These are phyloP conservation scores for Homarus americanus DNA, from an alignment of 1,140 invertebrate species.

Conservation along the genomic window DNA sequence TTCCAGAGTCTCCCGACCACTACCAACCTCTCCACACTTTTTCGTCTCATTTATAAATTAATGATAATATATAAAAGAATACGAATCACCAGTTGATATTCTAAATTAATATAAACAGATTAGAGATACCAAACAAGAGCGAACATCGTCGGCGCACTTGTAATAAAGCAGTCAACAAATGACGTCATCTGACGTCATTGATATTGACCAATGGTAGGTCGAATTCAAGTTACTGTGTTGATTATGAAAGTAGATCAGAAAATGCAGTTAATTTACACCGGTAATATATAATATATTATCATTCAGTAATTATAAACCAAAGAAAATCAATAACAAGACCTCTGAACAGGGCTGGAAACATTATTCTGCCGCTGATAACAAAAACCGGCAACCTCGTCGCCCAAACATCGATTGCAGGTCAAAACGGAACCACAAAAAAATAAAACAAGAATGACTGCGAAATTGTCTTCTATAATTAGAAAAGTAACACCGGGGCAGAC, in stretches of 20 bases:
- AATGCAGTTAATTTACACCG: background rate
- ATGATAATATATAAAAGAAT: too few species aligned
- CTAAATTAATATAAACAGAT: background rate
- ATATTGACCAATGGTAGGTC: background rate
- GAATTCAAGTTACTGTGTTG: background rate
- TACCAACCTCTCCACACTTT: background rate
- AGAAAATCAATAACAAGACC: background rate
- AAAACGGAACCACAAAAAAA: slow-evolving; percentile 1
- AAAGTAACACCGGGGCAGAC: background rate
- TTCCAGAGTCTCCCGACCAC: background rate
- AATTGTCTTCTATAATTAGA: background rate
- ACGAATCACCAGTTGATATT: too few species aligned
- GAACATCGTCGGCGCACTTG: background rate
- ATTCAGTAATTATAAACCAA: background rate
- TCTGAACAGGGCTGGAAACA: background rate
- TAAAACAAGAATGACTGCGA: background rate
- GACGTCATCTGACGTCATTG: background rate
- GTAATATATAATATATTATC: background rate
- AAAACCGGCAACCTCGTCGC: background rate
- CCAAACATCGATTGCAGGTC: background rate
- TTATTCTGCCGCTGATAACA: background rate
- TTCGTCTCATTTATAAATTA: too few species aligned
- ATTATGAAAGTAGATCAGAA: too few species aligned
- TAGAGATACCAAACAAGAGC: background rate
- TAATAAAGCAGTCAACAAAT: background rate